A percentile compares a stretch with the other conserved stretches of the same genome.
Conservation (phyloP, 2,797 vertebrate genomes). For the Gastrophryne carolinensis region DNA sequence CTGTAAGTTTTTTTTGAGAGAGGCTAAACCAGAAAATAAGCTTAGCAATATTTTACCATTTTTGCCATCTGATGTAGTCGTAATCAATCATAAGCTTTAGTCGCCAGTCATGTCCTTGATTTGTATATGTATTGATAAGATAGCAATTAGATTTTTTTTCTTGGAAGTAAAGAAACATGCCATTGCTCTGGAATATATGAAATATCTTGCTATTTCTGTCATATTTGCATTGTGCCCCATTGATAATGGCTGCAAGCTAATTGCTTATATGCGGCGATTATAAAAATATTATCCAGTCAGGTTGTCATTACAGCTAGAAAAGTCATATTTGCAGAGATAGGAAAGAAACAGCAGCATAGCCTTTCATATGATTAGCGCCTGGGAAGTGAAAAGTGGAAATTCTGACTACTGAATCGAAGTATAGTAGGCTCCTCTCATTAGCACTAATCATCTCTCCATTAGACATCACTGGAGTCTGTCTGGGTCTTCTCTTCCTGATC, state of each 20-base stretch:
- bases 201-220: no score
- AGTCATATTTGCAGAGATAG: not conserved
- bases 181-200: no score
- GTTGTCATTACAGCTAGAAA: not conserved
- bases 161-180: not conserved
- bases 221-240: not conserved
- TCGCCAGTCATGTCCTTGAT: no score
- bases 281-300: not conserved
- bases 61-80: not conserved
- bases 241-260: not conserved
- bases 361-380: slow-evolving; percentile 17
- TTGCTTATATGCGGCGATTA: not conserved
- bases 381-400: slow-evolving; percentile 9
- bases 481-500: slow-evolving; percentile 56
- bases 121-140: no score
- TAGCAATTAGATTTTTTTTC: no score
- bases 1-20: no score
- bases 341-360: not conserved
- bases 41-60: not conserved
- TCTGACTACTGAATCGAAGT: slow-evolving; percentile 50
- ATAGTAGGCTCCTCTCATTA: slow-evolving; percentile 58
- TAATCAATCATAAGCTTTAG: not conserved
- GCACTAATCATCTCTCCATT: slow-evolving; percentile 60
- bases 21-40: not conserved
- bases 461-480: slow-evolving; percentile 59